These are phyloP conservation scores for Heteropelma amictum DNA, from an alignment of 2,888 invertebrate genomes.

Conservation along the genomic window DNA sequence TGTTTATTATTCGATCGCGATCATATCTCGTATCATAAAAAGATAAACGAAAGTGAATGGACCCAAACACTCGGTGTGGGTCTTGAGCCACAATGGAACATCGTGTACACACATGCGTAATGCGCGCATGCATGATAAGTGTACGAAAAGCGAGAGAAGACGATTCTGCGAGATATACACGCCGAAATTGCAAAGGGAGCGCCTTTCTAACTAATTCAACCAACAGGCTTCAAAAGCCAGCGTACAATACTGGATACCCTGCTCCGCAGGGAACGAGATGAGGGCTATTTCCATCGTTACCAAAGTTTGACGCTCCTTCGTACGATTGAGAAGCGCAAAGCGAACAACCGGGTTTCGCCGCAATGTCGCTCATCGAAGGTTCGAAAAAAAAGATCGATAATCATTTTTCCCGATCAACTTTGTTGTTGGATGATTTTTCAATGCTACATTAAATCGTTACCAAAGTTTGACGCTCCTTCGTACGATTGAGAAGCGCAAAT, in stretches of 20 bases:
- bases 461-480: constrained; percentile 37
- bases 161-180: not conserved
- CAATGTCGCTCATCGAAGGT: not conserved
- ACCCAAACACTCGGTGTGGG: no score
- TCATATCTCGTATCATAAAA: no score
- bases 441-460: no score
- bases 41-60: no score
- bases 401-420: no score
- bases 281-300: constrained; percentile 27
- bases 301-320: constrained; percentile 37
- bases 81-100: not conserved
- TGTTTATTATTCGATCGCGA: no score
- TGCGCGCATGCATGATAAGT: no score
- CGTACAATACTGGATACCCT: no score
- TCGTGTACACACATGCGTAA: no score
- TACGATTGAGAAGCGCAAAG: constrained; percentile 9
- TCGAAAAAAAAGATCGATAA: not conserved
- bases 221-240: constrained; percentile 22
- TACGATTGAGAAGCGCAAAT: constrained; percentile 9
- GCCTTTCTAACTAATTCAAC: constrained; percentile 46
- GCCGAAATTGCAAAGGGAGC: constrained; percentile 21
- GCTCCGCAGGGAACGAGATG: constrained; percentile 15
- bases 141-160: not conserved
- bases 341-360: constrained; percentile 24
- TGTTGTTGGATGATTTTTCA: no score